Evolutionary conservation across 2,797 vertebrate species (phyloP), one percentile per base, ranked within the genome.

Genomic region (Lepidocolaptes lacrymiger): DNA sequence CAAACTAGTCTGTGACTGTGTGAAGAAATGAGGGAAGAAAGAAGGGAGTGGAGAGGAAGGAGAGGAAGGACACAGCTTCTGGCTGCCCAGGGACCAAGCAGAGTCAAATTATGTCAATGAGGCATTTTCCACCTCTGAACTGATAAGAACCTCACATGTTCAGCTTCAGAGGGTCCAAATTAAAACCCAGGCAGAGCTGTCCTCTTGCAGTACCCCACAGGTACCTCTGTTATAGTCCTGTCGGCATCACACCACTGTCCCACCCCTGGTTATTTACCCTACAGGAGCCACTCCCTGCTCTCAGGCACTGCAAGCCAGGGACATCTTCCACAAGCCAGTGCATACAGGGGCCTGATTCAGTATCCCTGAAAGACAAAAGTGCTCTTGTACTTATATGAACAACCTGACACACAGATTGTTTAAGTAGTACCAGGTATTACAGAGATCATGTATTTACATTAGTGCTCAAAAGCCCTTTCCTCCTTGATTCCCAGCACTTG

Each of bases 261-360:
- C 48, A 55, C 32, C 44, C 58, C 34, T 4, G 1, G 24, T 71
- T 61, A 37, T 37, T 49, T 43, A n/a, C 30, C 22, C 24, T 1
- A 2, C 1, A 1, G 34, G 28, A 64, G 28, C 28, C 30, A 36
- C 52, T 49, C 23, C 36, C 37, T 66, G 10, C 23, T 52, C 41
- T 43, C 41, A 46, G 34, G 58, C 11, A 17, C 44, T 39, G 34
- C 39, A 52, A 27, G 30, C 16, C 58, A 52, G 48, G 37, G 51
- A 39, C 1, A 3, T 11, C 4, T 22, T 46, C 30, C 43, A 37
- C 22, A 58, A 62, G n/a, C 10, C 69, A 4, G 14, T 30, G 43
- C 12, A 0, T 26, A 18, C 2, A 0, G 17, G 14, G 59, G 19
- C 48, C 58, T 56, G 24, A 51, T 19, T 54, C 55, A 32, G 14